These are phyloP conservation scores for Macrobrachium nipponense DNA, from an alignment of 1,140 invertebrate species.

Conservation along the genomic window DNA sequence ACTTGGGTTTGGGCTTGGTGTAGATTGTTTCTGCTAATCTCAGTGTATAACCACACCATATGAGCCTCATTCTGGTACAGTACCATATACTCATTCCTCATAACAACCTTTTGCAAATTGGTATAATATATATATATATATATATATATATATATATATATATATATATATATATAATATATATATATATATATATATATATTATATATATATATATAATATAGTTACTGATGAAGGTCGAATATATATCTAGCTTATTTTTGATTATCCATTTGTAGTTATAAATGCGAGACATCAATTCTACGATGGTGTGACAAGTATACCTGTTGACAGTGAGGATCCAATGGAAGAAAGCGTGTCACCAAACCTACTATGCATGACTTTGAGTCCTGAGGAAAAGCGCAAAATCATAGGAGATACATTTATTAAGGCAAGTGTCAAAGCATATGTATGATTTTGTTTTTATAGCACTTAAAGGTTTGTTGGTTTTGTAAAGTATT, in stretches of 20 bases:
- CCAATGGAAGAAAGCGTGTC: slow-evolving; percentile 76
- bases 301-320: slow-evolving; percentile 80
- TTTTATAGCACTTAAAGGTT: background rate
- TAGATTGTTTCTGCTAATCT: no score
- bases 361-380: slow-evolving; percentile 91
- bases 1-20: no score
- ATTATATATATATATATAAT: no score
- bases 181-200: no score
- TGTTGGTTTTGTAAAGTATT: background rate
- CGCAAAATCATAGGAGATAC: slow-evolving; percentile 99
- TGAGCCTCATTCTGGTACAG: no score
- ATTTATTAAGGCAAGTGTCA: slow-evolving; percentile 81
- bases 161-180: no score
- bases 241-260: background rate
- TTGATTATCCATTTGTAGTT: slow-evolving; percentile 66
- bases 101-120: no score
- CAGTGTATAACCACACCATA: no score
- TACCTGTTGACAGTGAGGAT: slow-evolving; percentile 75
- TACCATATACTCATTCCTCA: no score
- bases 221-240: no score
- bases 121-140: no score
- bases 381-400: slow-evolving; percentile 94
- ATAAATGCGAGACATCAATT: slow-evolving; percentile 71
- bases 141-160: no score
- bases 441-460: slow-evolving; percentile 11